Evolutionary conservation across 2,113 vertebrate species (phyloP), one percentile per base, ranked within the genome.

Genomic region (Glareola pratincola): DNA sequence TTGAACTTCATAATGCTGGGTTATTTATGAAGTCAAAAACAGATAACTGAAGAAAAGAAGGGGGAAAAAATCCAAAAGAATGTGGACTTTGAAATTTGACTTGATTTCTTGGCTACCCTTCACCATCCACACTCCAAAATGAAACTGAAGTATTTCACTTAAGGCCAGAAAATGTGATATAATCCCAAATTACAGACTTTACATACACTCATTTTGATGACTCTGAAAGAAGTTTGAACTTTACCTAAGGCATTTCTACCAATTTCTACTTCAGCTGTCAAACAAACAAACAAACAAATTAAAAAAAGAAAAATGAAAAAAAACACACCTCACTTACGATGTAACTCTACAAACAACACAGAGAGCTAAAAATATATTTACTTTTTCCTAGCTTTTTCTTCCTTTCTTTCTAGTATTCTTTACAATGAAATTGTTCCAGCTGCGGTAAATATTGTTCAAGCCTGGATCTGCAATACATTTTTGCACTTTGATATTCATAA

Each of bases 401-500:
- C 29, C 29, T 90, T 36, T 29, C 14, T 85, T 94, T 83, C n/a
- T 59, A 48, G 8, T 11, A 56, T 77, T 86, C 81, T 59, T 77
- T 66, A 51, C 36, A 75, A 37, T 78, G 9, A 60, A 84, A 74
- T 85, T 2, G 0, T 87, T 92, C 72, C 91, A 89, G 85, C 79
- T 92, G 79, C 67, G 76, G 82, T 78, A 93, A 93, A 84, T 63
- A 77, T 54, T 83, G 37, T 72, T 88, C 51, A 86, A 51, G 36
- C 67, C 80, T 74, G 72, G n/a, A 93, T 59, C 54, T 79, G 75
- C 39, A 90, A 92, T 71, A 71, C 19, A 79, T 90, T 93, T 93
- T 85, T 89, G 8, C 19, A n/a, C 43, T 95, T 94, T 85, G 82
- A 74, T 95, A 92, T 94, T 95, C 89, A 64, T 72, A 91, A 92